phyloP scores from a whole-genome alignment of 1,140 invertebrate species.

The Leucophenga varia region DNA sequence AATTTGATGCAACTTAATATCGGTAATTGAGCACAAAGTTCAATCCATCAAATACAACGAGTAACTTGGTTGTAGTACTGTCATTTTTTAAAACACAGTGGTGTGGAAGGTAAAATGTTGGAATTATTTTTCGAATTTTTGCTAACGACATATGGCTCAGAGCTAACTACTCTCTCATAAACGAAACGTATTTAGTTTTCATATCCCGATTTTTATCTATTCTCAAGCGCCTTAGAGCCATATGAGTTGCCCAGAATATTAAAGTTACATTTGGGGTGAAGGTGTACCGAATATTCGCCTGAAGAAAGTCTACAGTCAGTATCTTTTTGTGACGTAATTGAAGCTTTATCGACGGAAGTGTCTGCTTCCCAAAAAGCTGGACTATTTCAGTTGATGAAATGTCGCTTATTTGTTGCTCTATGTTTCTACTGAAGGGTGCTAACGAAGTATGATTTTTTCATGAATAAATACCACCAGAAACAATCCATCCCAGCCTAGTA shows the following conservation, averaged over 20 bases:
- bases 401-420: background rate
- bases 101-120: slow-evolving; percentile 13
- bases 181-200: background rate
- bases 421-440: background rate
- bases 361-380: slow-evolving; percentile 10
- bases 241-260: slow-evolving; percentile 5
- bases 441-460: background rate
- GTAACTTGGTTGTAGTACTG: slow-evolving; percentile 24
- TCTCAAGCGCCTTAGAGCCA: background rate
- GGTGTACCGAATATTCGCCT: slow-evolving; percentile 3
- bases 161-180: slow-evolving; percentile 1
- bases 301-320: background rate
- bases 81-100: slow-evolving; percentile 15
- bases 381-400: background rate
- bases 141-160: slow-evolving; percentile 3
- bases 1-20: no score
- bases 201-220: background rate
- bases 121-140: background rate
- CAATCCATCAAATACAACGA: slow-evolving; percentile 18
- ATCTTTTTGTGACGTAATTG: background rate
- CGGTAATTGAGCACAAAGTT: no score
- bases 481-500: slow-evolving; percentile 14
- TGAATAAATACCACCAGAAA: slow-evolving; percentile 1
- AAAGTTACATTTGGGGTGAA: background rate
- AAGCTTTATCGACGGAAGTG: background rate